Base-by-base conservation (phyloP, 1,140 invertebrate species). In the Diorhabda carinulata region DNA sequence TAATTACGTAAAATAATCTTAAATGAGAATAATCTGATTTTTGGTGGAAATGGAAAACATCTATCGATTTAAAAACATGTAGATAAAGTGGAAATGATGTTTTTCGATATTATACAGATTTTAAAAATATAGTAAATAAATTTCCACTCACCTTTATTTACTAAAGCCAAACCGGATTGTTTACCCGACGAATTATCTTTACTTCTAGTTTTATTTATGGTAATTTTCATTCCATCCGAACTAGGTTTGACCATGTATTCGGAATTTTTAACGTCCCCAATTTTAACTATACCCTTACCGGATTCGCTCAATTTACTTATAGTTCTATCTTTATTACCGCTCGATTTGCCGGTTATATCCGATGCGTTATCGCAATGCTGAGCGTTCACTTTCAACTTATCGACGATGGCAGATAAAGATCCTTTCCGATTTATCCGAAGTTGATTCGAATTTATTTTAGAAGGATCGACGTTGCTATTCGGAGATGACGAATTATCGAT, bases 201-300 rank as follows among this genome's bases (percentile, higher is more conserved):
- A 10, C 85, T 88, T 66, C 89, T 84, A 2, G 92, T 92, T 83
- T 95, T 95, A 76, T 94, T 95, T 5, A 95, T 93, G 0, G 92
- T 96, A 63, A 96, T 87, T 79, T 95, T 96, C 81, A 95, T 92
- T 0, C 92, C 93, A 76, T 93, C 92, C 2, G 88, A 90, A 72
- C 91, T 92, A 45, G 89, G 89, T 75, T 94, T 94, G 0, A 94
- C 90, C 87, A 93, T 93, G 74, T 95, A 96, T 74, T 95, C 93
- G 2, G 88, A 87, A 77, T 90, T 91, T 81, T 92, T 92, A 61
- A 81, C 84, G 66, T 89, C 88, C 7, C 83, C 83, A 0, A 84
- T 78, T 73, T 85, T 85, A 42, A 81, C 81, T 57, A 80, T 73
- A 56, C 80, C 74, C 67, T 77, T 81, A 87, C n/a, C 45, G 10